These are phyloP conservation scores for Capreolus pygargus DNA, from an alignment of 2,113 vertebrate species.

Conservation along the genomic window DNA sequence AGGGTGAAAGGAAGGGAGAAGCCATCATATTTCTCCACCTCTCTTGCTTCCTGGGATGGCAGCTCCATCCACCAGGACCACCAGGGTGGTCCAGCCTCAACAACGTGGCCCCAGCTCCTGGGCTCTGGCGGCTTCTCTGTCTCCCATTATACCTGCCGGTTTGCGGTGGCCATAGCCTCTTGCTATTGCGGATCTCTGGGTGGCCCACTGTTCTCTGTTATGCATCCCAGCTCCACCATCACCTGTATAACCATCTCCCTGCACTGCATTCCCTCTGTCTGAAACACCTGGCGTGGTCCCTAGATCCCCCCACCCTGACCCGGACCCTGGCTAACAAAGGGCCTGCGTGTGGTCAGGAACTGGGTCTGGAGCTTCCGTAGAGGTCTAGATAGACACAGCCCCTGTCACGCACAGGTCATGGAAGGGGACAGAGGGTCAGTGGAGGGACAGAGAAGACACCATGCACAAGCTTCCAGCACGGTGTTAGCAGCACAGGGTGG, in stretches of 20 bases:
- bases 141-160: not conserved
- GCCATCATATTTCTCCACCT: rapidly evolving
- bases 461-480: not conserved
- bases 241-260: not conserved
- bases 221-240: not conserved
- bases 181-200: not conserved
- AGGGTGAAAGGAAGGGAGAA: not conserved
- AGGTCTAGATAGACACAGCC: not conserved
- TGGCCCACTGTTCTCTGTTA: too few relatives aligned
- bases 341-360: not conserved
- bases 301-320: rapidly evolving
- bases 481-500: rapidly evolving
- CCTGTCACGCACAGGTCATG: not conserved
- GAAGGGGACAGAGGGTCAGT: not conserved
- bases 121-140: not conserved
- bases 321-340: not conserved
- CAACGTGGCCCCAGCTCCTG: not conserved
- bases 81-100: not conserved
- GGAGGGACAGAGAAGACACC: not conserved
- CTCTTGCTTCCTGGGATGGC: not conserved
- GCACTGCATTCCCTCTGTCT: not conserved
- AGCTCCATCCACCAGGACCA: not conserved
- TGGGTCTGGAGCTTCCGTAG: not conserved
- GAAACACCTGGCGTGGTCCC: not conserved
- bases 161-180: too few relatives aligned